Evolutionary conservation across 2,888 invertebrate species (phyloP), one percentile per base, ranked within the genome.

Genomic region (Coenonympha glycerion): DNA sequence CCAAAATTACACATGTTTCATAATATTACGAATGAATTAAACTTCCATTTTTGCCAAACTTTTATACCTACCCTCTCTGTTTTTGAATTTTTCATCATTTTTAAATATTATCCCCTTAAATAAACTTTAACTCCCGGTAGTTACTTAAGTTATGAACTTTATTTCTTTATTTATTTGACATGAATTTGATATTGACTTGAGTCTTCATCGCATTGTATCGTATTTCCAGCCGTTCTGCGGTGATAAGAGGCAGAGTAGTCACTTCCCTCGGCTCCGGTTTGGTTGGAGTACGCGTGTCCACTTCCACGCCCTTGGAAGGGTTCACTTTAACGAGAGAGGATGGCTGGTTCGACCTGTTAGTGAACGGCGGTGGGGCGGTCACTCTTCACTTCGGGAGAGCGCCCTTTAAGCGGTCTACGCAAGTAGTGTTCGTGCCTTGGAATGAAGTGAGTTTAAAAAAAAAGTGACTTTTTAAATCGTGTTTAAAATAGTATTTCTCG

Each of bases 351-450:
- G 99, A 99, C 85, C 90, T 99, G 44, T 90, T 99, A 71, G 98
- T 99, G 11, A 99, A 99, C 79, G 99, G 99, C n/a, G 99, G 99
- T 1, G 98, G 98, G 0, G 96, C 97, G 1, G 96, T 99, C 2
- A 97, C 95, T 0, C 85, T 99, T 44, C 95, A 97, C 74, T 98
- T 99, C 72, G 97, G 98, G 51, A 89, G 96, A 53, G 93, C 95
- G 33, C 96, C 96, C 1, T 97, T 97, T 82, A 92, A 95, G 58
- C 92, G 96, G 1, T 94, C 95, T 63, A 93, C 92, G 36, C 92
- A 95, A 69, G 96, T 96, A 53, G 93, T 96, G 15, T 95, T 93
- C 74, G 96, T 98, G 19, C 98, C 98, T 6, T 98, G 98, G 96
- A 99, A 99, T 85, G 96, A 96, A 91, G 92, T 92, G 62, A 52